phyloP scores from a whole-genome alignment of 1,140 invertebrate genomes.

The Zaprionus camerounensis region DNA sequence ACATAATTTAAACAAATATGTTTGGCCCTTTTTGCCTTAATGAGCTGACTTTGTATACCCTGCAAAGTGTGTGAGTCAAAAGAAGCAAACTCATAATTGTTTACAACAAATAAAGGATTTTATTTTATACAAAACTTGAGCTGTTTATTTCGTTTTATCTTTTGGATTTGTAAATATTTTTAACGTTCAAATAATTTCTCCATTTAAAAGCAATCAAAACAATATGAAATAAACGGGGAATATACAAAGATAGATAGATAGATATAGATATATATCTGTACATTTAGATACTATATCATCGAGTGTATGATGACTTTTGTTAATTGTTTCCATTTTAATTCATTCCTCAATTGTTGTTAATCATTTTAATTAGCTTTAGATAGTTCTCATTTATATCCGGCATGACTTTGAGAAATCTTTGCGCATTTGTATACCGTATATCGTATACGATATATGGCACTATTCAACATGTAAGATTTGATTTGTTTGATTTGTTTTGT shows the following conservation, averaged over 20 bases:
- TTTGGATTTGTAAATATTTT: not conserved
- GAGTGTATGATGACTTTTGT: not conserved
- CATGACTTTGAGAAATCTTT: slow-evolving; percentile 43
- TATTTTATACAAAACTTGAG: not conserved
- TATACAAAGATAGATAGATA: not conserved
- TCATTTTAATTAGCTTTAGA: slow-evolving; percentile 64
- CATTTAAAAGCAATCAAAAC: not conserved
- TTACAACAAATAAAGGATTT: not conserved
- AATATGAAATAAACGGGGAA: not conserved
- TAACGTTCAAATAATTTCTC: not conserved
- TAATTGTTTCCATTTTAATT: not conserved
- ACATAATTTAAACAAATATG: slow-evolving; percentile 46
- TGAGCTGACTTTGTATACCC: slow-evolving; percentile 15
- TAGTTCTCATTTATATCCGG: slow-evolving; percentile 41
- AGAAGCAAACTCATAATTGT: not conserved
- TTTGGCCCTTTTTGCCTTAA: slow-evolving; percentile 22
- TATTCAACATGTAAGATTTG: slow-evolving; percentile 27
- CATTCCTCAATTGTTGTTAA: slow-evolving; percentile 36
- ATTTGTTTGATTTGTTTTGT: slow-evolving; percentile 69
- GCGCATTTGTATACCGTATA: not conserved
- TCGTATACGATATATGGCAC: not conserved
- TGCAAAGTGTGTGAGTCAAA: not conserved
- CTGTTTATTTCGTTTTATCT: slow-evolving; percentile 11
- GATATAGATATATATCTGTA: too few species aligned
- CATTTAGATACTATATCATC: too few species aligned